Evolutionary conservation across 2,797 vertebrate species (phyloP).

Genomic region (Corythornis leucogaster): DNA sequence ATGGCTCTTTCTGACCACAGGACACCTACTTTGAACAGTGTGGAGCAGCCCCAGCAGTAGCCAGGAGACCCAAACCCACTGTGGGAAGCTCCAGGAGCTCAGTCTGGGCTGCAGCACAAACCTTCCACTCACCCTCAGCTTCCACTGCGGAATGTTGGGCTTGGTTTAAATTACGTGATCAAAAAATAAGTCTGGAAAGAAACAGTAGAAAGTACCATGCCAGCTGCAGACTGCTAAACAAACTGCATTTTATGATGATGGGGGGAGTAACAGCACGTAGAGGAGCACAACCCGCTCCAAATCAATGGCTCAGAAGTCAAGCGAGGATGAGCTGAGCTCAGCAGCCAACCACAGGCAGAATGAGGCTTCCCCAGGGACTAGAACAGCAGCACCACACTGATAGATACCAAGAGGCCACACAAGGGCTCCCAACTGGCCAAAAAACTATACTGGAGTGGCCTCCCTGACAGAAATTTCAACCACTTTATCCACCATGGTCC

Average conservation of each 20-base stretch:
- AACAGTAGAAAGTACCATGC: not conserved
- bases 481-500: not conserved
- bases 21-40: not conserved
- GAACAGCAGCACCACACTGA: not conserved
- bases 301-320: not conserved
- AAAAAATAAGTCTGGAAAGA: not conserved
- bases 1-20: not conserved
- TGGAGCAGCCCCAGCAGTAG: not conserved
- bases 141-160: rapidly evolving
- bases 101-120: not conserved
- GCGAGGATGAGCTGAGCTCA: not conserved
- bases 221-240: not conserved
- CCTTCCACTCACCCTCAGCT: not conserved
- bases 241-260: not conserved
- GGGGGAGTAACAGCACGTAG: not conserved
- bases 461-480: not conserved
- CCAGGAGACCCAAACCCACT: not conserved
- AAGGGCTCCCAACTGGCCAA: not conserved
- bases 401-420: not conserved
- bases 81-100: not conserved
- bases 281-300: not conserved
- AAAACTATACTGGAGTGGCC: not conserved
- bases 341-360: not conserved
- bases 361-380: not conserved
- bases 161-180: not conserved